These are phyloP conservation scores for Chunga burmeisteri DNA, from an alignment of 2,113 vertebrate species.

Conservation along the genomic window DNA sequence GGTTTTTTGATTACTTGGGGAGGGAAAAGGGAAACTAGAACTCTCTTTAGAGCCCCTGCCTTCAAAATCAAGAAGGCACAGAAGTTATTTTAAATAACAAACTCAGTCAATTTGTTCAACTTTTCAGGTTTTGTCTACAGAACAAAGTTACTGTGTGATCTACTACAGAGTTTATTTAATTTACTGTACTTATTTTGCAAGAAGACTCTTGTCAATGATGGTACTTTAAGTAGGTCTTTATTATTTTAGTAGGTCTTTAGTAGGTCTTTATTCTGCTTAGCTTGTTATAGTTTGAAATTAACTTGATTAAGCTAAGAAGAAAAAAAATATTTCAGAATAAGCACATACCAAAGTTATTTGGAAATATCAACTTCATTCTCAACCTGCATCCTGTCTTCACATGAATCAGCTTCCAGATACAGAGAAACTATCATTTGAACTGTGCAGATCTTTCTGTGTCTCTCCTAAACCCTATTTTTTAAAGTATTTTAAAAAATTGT, in stretches of 20 bases:
- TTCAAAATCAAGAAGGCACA: neutral
- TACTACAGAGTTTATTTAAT: neutral
- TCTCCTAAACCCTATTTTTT: neutral
- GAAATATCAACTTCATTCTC: neutral
- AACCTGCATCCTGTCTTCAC: neutral
- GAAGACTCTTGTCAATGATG: neutral
- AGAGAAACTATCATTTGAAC: neutral
- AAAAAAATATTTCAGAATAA: neutral
- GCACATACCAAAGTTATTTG: neutral
- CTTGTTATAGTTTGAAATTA: slow-evolving; percentile 1
- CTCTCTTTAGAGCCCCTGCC: neutral
- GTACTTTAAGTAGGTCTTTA: neutral
- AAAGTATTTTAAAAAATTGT: neutral
- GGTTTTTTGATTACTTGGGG: neutral
- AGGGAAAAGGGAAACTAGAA: neutral
- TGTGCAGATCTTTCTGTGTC: neutral
- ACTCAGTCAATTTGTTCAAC: neutral
- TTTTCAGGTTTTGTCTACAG: neutral
- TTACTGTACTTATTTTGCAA: neutral
- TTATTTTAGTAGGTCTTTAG: neutral
- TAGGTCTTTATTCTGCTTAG: neutral
- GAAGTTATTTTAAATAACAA: neutral
- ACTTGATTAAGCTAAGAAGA: neutral
- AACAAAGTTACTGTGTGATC: neutral
- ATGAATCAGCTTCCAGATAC: neutral